A percentile compares a stretch with the other conserved stretches of the same genome.
Evolutionary conservation across 1,140 invertebrate species (phyloP).

Genomic region (Brachionus calyciflorus): DNA sequence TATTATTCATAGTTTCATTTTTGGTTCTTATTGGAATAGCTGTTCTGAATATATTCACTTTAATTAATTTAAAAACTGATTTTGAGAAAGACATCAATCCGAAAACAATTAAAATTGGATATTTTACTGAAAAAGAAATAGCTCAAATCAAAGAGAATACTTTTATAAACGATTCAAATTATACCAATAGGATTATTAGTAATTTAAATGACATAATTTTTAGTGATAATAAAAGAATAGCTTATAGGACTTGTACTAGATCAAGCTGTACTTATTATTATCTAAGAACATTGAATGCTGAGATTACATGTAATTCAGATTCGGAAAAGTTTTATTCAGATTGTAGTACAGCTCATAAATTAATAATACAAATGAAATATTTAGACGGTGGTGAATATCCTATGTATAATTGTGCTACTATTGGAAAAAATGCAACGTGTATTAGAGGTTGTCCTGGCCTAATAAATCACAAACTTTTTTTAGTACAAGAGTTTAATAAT

Average conservation of each 20-base stretch:
- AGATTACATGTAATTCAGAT: background rate
- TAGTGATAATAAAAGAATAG: background rate
- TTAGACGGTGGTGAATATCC: background rate
- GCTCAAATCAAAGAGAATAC: background rate
- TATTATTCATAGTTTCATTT: background rate
- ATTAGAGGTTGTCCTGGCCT: background rate
- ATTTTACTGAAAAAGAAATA: background rate
- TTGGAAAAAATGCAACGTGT: background rate
- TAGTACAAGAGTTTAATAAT: background rate
- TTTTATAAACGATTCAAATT: background rate
- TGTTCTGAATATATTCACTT: background rate
- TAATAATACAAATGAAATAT: background rate
- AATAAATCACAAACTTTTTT: background rate
- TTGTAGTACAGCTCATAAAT: background rate
- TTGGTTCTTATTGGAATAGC: background rate
- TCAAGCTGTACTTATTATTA: background rate
- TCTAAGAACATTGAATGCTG: background rate
- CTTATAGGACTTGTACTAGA: background rate
- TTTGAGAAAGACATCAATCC: constrained; percentile 5
- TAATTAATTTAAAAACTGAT: background rate
- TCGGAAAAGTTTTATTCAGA: background rate
- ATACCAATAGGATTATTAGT: background rate
- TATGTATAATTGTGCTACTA: background rate
- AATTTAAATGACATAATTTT: constrained; percentile 8
- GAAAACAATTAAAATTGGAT: background rate